Percentiles rank a stretch among this genome's conserved stretches.
These are phyloP conservation scores for Castor canadensis DNA, from an alignment of 2,113 vertebrate species.

Conservation along the genomic window DNA sequence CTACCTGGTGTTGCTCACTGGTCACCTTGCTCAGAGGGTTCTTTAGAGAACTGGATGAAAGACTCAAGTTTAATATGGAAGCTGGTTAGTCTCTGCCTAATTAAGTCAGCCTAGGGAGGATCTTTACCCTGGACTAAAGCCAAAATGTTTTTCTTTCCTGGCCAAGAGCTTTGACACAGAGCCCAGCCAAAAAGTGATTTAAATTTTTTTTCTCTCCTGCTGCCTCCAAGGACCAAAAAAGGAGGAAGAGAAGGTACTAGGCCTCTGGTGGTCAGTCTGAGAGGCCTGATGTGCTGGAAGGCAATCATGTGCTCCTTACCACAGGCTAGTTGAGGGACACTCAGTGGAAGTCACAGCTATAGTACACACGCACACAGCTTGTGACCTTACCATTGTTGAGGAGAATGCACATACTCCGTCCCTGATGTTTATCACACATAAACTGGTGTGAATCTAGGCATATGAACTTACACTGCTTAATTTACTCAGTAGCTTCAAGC, in stretches of 20 bases:
- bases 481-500: not conserved
- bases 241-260: not conserved
- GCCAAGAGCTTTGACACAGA: not conserved
- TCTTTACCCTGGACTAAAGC: not conserved
- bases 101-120: not conserved
- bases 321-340: rapidly evolving
- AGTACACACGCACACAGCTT: not conserved
- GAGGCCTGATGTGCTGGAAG: not conserved
- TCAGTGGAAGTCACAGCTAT: rapidly evolving
- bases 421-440: not conserved
- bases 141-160: not conserved
- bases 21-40: not conserved
- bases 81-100: not conserved
- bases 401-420: too few species aligned
- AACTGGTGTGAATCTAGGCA: not conserved
- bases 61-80: not conserved
- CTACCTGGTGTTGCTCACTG: not conserved
- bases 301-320: not conserved
- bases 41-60: not conserved
- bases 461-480: not conserved
- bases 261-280: not conserved
- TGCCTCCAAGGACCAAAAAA: not conserved
- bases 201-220: not conserved
- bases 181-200: not conserved
- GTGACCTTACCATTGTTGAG: rapidly evolving